Conservation (phyloP, 2,113 vertebrate species). For the Microcebus tavaratra region DNA sequence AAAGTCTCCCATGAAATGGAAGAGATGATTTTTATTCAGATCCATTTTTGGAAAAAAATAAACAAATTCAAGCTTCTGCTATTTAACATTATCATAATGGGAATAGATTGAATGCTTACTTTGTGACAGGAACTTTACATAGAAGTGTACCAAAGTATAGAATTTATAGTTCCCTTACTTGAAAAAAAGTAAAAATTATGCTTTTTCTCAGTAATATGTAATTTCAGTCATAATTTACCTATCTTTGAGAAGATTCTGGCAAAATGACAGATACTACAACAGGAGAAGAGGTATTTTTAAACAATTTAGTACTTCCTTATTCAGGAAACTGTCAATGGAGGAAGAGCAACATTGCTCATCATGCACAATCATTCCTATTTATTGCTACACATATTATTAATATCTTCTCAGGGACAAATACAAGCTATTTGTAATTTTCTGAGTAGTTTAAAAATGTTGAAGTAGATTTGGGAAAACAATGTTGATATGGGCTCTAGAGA, state of each 20-base stretch:
- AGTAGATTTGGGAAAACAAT: background rate
- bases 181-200: background rate
- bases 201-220: background rate
- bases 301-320: background rate
- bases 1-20: background rate
- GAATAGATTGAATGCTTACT: background rate
- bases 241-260: background rate
- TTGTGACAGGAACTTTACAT: background rate
- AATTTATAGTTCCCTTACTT: background rate
- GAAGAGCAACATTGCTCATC: background rate
- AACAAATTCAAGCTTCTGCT: background rate
- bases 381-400: background rate
- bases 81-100: too few relatives aligned
- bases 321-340: background rate
- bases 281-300: background rate
- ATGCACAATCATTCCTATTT: background rate
- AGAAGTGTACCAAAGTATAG: background rate
- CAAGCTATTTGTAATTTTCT: background rate
- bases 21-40: background rate
- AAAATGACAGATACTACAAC: background rate
- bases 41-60: background rate
- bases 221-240: background rate
- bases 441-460: background rate
- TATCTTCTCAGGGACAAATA: background rate
- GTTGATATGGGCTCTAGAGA: background rate